phyloP scores from a whole-genome alignment of 2,113 vertebrate species.

The Apistogramma diplotaenia region DNA sequence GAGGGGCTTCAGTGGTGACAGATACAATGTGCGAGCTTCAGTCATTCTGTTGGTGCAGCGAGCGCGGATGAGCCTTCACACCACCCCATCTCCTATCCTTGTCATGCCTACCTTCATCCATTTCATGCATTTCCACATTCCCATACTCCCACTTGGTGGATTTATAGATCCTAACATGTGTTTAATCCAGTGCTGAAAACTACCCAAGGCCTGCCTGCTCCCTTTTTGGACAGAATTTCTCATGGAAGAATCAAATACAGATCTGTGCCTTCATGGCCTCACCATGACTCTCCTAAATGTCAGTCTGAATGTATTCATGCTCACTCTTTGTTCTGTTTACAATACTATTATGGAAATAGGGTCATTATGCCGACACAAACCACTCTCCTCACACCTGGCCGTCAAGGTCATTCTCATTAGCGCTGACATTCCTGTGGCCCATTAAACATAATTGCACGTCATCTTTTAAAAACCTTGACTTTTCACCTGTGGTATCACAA shows the following conservation, averaged over 20 bases:
- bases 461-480: conserved; percentile 30
- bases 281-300: conserved; percentile 21
- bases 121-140: conserved; percentile 37
- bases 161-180: conserved; percentile 25
- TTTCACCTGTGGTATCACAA: conserved; percentile 19
- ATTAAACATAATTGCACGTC: conserved; percentile 51
- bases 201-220: not conserved
- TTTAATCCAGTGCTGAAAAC: conserved; percentile 41
- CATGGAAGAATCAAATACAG: not conserved
- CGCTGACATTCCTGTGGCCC: conserved; percentile 28
- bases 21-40: conserved; percentile 54
- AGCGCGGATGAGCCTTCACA: conserved; percentile 5
- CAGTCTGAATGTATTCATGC: conserved; percentile 30
- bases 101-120: conserved; percentile 7
- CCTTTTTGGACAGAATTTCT: not conserved
- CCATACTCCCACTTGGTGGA: not conserved
- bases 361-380: conserved; percentile 56
- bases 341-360: conserved; percentile 46
- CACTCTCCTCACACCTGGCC: conserved; percentile 46
- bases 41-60: conserved; percentile 31
- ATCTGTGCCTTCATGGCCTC: conserved; percentile 1
- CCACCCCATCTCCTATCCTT: not conserved
- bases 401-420: conserved; percentile 58
- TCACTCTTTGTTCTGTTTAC: conserved; percentile 38
- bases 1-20: conserved; percentile 54